Base-by-base conservation (phyloP, 2,113 vertebrate genomes). In the Quiscalus mexicanus region DNA sequence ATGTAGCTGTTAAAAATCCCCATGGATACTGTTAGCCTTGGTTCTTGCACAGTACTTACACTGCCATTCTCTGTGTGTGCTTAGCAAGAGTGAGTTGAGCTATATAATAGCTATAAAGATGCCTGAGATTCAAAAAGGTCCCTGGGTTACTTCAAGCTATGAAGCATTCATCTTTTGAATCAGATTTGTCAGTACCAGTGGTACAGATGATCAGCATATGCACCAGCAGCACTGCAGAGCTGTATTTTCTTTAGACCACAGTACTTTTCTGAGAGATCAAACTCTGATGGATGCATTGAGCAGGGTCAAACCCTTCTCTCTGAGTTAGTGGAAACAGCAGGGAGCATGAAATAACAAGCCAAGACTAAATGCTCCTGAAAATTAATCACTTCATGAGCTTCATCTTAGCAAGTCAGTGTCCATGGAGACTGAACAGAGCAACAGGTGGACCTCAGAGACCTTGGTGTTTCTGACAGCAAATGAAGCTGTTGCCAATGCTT, bases 101-200 rank as follows among this genome's bases (percentile, higher is more conserved):
- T 69, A 64, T 62, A 30, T 60, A 91, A 90, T 35, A 94, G 62
- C 23, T 68, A 39, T 81, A 93, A 86, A 70, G 81, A 62, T 84
- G 39, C 10, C 62, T 62, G 62, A 89, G 70, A 84, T 93, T 81
- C 87, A n/a, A 93, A 96, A 93, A 89, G n/a, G 60, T 89, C 77
- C 73, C 89, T 95, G 62, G 59, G 73, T 59, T 74, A 74, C 94
- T 97, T 97, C 67, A 85, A 77, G 49, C 68, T 70, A 80, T 84
- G 78, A 87, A 78, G 37, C 87, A 91, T 95, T 95, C 69, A 31
- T 84, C 76, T 95, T 95, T 93, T 68, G 69, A 88, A 91, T 91
- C 60, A 52, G 73, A 14, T 95, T 71, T 97, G 83, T 91, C 74
- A 59, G 42, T 88, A 58, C 35, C 69, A 77, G 68, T 76, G 74